These are phyloP conservation scores for Phytoseiulus persimilis DNA, from an alignment of 2,888 invertebrate genomes.

Conservation along the genomic window DNA sequence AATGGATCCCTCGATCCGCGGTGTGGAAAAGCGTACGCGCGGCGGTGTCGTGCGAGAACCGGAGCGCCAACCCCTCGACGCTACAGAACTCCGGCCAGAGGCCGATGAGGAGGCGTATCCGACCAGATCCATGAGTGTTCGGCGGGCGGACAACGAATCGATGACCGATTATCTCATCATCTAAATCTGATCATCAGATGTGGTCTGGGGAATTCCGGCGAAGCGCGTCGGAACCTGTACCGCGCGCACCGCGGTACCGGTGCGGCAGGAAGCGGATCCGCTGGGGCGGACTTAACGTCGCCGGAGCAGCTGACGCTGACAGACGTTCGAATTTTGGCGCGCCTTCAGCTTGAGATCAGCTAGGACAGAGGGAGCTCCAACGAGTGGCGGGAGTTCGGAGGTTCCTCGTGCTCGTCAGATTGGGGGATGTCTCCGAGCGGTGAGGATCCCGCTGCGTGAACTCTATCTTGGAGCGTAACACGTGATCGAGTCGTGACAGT, in stretches of 20 bases:
- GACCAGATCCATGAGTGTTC: too few relatives aligned
- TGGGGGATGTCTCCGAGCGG: background rate
- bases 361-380: background rate
- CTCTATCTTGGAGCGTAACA: background rate
- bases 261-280: background rate
- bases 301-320: background rate
- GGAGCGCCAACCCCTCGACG: too few relatives aligned
- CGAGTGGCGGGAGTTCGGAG: background rate
- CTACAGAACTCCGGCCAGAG: too few relatives aligned
- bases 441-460: conserved; percentile 5
- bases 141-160: too few relatives aligned
- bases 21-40: too few relatives aligned
- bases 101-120: too few relatives aligned
- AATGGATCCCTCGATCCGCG: background rate
- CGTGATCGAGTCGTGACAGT: background rate
- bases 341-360: background rate
- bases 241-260: too few relatives aligned
- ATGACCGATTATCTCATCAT: too few relatives aligned
- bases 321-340: background rate
- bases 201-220: too few relatives aligned
- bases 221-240: too few relatives aligned
- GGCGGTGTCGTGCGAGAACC: too few relatives aligned
- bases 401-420: conserved; percentile 5
- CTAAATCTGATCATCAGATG: too few relatives aligned
- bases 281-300: background rate